Percentiles rank a stretch among this genome's conserved stretches.
Evolutionary conservation across 2,113 vertebrate genomes (phyloP).

Genomic region (Eulemur rufifrons): DNA sequence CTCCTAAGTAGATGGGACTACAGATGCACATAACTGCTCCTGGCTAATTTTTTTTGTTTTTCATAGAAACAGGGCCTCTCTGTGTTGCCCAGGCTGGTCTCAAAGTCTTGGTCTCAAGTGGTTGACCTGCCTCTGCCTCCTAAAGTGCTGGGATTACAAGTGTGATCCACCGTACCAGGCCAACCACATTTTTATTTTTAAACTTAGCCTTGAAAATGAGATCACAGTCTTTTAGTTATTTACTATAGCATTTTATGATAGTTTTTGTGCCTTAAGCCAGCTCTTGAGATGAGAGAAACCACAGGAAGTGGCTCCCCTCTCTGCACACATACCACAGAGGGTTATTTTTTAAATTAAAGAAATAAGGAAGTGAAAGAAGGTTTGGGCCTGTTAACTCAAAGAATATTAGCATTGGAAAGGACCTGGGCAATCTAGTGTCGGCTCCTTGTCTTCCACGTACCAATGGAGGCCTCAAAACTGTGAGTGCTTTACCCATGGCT

Average conservation of each 20-base stretch:
- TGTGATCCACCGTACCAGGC: no score
- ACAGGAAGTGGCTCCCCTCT: background rate
- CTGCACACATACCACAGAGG: background rate
- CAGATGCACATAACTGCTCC: no score
- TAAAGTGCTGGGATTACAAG: no score
- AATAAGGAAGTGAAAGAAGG: background rate
- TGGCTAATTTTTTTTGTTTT: no score
- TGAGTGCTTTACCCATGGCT: background rate
- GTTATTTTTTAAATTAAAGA: background rate
- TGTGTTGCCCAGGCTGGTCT: no score
- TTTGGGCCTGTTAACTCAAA: background rate
- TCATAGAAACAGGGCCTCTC: no score
- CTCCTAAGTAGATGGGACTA: no score
- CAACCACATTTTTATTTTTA: background rate
- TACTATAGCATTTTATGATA: background rate
- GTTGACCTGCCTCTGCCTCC: no score
- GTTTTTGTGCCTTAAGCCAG: background rate
- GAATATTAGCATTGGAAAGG: background rate
- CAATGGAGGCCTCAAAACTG: background rate
- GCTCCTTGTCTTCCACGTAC: background rate
- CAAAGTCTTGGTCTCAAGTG: no score
- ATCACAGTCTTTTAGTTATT: background rate
- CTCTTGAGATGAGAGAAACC: background rate
- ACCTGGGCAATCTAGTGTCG: background rate
- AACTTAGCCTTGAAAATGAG: constrained; percentile 22